Evolutionary conservation across 2,113 vertebrate genomes (phyloP).

Genomic region (Stomatorhinus ivindoensis): DNA sequence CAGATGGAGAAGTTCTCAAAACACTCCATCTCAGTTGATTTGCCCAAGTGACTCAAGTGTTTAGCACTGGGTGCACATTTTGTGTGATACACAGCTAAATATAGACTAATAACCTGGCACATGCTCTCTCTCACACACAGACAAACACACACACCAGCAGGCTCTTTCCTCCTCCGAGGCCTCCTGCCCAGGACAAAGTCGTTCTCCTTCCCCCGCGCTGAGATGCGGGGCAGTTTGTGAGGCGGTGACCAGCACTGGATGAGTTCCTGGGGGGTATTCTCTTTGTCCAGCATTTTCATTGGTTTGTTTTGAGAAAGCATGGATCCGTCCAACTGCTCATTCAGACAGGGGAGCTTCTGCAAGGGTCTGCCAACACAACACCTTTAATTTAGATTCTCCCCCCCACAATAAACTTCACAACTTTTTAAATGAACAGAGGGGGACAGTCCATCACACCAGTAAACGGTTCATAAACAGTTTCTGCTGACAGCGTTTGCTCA

Average conservation of each 20-base stretch:
- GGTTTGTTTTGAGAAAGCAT: constrained; percentile 40
- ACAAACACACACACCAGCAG: constrained; percentile 42
- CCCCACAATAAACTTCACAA: neutral
- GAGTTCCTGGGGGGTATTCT: constrained; percentile 72
- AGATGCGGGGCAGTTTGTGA: constrained; percentile 55
- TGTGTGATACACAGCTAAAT: neutral
- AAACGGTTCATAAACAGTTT: neutral
- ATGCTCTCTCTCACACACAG: neutral
- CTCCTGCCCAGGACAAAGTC: constrained; percentile 65
- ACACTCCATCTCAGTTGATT: neutral
- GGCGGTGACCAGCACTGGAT: constrained; percentile 57
- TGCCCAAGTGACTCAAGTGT: neutral
- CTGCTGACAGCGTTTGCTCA: neutral
- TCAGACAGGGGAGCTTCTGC: constrained; percentile 63
- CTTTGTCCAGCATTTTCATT: constrained; percentile 49
- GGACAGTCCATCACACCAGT: neutral
- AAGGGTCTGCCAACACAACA: constrained; percentile 55
- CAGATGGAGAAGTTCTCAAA: neutral
- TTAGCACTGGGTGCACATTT: neutral
- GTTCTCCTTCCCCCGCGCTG: constrained; percentile 60
- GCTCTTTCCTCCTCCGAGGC: constrained; percentile 55
- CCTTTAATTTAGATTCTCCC: neutral
- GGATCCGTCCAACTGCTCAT: constrained; percentile 54
- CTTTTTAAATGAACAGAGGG: neutral
- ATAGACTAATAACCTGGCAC: neutral